Conservation (phyloP, 2,797 vertebrate species). For the Galagoides demidoff region DNA sequence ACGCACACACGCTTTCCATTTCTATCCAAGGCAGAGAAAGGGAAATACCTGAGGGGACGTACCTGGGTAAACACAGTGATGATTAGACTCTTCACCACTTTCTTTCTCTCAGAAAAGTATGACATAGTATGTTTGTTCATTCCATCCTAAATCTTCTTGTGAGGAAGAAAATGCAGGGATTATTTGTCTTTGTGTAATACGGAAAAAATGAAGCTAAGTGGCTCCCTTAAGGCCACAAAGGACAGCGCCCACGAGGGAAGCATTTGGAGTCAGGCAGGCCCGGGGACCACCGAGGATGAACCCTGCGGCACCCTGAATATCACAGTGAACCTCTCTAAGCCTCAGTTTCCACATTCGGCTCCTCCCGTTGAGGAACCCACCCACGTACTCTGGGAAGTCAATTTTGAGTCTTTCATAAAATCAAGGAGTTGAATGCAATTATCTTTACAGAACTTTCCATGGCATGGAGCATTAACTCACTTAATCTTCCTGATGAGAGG, state of each 20-base stretch:
- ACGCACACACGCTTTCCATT: not conserved
- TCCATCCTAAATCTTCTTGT: slow-evolving; percentile 46
- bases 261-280: not conserved
- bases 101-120: not conserved
- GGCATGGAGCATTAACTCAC: not conserved
- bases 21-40: not conserved
- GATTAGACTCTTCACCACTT: not conserved
- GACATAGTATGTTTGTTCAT: slow-evolving; percentile 26
- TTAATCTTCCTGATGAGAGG: not conserved
- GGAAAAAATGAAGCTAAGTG: not conserved
- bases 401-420: not conserved
- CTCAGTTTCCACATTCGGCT: not conserved
- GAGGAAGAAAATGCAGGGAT: slow-evolving; percentile 10
- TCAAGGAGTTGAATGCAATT: not conserved
- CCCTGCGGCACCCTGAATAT: not conserved
- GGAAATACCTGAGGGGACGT: not conserved
- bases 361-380: not conserved
- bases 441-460: not conserved
- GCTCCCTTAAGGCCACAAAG: not conserved
- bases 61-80: not conserved
- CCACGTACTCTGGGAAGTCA: not conserved
- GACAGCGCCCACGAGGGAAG: not conserved
- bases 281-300: not conserved
- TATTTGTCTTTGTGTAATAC: not conserved
- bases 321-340: not conserved